Evolutionary conservation across 2,797 vertebrate species (phyloP).

Genomic region (Pterois miles): DNA sequence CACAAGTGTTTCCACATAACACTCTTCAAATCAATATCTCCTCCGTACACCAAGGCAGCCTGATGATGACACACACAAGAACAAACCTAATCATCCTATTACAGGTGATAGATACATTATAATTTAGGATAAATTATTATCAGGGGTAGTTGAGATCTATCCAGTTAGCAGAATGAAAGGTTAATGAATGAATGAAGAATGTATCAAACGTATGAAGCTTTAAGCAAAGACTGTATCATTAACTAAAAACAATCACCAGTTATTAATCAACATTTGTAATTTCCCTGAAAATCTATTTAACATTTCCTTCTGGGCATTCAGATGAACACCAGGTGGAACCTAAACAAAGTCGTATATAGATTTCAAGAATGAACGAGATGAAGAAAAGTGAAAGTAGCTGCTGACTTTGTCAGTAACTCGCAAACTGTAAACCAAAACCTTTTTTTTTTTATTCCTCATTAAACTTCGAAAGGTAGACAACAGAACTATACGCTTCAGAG

Average conservation of each 20-base stretch:
- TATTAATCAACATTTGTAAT: not conserved
- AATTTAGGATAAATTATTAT: not conserved
- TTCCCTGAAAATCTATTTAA: not conserved
- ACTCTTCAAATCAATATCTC: constrained; percentile 49
- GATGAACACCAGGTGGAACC: not conserved
- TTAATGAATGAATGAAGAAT: not conserved
- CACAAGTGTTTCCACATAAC: constrained; percentile 21
- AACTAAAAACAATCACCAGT: not conserved
- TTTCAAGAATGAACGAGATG: not conserved
- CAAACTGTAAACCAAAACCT: not conserved
- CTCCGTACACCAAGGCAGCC: constrained; percentile 12
- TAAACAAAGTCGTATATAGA: not conserved
- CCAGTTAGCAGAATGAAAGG: not conserved
- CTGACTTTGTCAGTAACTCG: not conserved
- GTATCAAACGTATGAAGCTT: not conserved
- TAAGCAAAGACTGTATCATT: not conserved
- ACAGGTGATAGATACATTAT: not conserved
- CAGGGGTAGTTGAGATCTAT: not conserved
- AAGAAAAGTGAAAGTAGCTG: not conserved
- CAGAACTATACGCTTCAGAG: not conserved
- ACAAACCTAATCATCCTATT: not conserved
- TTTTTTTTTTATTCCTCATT: not conserved
- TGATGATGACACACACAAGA: constrained; percentile 13
- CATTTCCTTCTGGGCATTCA: not conserved
- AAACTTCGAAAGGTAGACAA: constrained; percentile 25